Conservation (phyloP, 1,140 invertebrate species). For the Daktulosphaira vitifoliae region DNA sequence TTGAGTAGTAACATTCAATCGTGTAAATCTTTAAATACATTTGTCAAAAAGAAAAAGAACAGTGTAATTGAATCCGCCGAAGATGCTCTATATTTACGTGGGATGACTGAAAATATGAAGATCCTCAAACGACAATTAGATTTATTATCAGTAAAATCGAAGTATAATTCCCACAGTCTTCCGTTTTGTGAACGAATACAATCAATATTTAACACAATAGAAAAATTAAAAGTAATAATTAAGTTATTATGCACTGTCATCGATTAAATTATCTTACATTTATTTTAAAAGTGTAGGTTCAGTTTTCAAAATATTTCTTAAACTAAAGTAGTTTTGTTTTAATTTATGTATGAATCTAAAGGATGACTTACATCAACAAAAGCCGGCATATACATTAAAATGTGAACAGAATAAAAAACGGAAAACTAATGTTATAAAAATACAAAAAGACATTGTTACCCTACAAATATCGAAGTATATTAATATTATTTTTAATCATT, state of each 20-base stretch:
- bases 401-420: background rate
- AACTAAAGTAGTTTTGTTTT: too few relatives aligned
- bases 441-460: background rate
- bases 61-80: background rate
- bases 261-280: too few relatives aligned
- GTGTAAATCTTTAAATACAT: background rate
- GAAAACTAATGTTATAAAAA: background rate
- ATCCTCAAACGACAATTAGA: background rate
- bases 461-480: background rate
- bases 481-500: background rate
- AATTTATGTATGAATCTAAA: background rate
- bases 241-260: background rate
- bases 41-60: too few relatives aligned
- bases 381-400: background rate
- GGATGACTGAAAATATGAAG: background rate
- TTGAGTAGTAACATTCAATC: background rate
- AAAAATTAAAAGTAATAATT: constrained; percentile 10
- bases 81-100: background rate
- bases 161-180: background rate
- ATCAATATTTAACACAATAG: background rate
- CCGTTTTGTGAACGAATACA: background rate
- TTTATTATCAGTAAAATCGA: background rate
- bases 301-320: too few relatives aligned
- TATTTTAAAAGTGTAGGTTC: too few relatives aligned
- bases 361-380: background rate